Percentiles rank a stretch among this genome's conserved stretches.
Evolutionary conservation across 2,888 invertebrate species (phyloP).

Genomic region (Phyllotreta striolata): DNA sequence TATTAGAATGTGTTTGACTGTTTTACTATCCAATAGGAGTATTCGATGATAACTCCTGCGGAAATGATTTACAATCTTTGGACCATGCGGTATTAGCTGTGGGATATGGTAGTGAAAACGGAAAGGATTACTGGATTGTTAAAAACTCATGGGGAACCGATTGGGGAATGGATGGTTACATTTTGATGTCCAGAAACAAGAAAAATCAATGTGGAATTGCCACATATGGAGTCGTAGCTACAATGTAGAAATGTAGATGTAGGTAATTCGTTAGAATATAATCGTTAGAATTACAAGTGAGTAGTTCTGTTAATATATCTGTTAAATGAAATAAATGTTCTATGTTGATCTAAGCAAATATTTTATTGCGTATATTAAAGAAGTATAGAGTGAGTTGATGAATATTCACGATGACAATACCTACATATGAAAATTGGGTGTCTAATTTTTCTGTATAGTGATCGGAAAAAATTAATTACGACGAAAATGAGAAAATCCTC

Average conservation of each 20-base stretch:
- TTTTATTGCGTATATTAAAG: too few species aligned
- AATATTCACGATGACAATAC: too few species aligned
- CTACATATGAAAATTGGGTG: background rate
- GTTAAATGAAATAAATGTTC: too few species aligned
- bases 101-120: slow-evolving; percentile 79
- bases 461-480: slow-evolving; percentile 8
- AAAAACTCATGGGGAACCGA: slow-evolving; percentile 83
- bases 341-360: too few species aligned
- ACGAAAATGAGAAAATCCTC: slow-evolving; percentile 33
- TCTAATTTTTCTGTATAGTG: slow-evolving; percentile 18
- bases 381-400: too few species aligned
- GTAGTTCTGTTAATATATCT: too few species aligned
- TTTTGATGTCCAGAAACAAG: slow-evolving; percentile 84
- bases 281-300: too few species aligned
- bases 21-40: slow-evolving; percentile 5
- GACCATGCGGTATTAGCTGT: slow-evolving; percentile 77
- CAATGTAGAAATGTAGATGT: slow-evolving; percentile 1
- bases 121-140: slow-evolving; percentile 82
- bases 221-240: slow-evolving; percentile 7
- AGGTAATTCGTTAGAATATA: too few species aligned
- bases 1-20: background rate
- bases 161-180: slow-evolving; percentile 87
- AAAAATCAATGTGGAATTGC: slow-evolving; percentile 26
- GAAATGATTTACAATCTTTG: background rate
- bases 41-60: background rate